Conservation (phyloP, 2,113 vertebrate species). For the Plestiodon gilberti region DNA sequence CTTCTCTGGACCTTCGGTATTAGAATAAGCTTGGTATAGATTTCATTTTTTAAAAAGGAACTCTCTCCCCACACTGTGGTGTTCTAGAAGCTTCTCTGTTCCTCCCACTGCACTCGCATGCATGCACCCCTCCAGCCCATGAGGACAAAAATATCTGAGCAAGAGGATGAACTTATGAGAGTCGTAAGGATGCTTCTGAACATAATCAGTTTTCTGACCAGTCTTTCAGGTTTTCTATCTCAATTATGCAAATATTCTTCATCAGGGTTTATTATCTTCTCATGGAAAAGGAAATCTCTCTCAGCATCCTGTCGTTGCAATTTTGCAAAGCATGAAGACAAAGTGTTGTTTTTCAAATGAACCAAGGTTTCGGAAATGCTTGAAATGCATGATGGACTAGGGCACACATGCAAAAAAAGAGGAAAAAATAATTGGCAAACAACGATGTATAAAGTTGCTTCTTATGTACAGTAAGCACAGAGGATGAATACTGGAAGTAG, state of each 20-base stretch:
- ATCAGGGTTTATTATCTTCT: neutral
- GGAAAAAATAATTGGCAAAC: neutral
- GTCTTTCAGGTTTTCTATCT: conserved; percentile 30
- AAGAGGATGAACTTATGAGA: conserved; percentile 8
- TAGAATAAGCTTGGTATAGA: conserved; percentile 1
- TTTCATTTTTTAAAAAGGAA: conserved; percentile 37
- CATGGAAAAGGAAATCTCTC: neutral
- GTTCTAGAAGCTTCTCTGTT: neutral
- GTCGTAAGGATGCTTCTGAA: neutral
- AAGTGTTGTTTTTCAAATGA: neutral
- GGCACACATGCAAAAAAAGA: neutral
- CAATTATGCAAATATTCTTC: neutral
- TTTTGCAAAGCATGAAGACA: neutral
- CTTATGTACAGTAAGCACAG: neutral
- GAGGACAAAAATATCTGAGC: conserved; percentile 20
- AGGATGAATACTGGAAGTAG: neutral
- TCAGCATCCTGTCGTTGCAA: neutral
- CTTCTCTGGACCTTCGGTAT: neutral
- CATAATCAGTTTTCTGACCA: conserved; percentile 4
- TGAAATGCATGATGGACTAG: neutral
- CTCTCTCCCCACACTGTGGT: neutral
- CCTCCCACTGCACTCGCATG: accelerated
- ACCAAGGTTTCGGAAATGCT: neutral
- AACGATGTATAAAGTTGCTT: accelerated
- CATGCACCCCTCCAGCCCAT: neutral